Base-by-base conservation (phyloP, 2,797 vertebrate species). In the Tiaroga cobitis region DNA sequence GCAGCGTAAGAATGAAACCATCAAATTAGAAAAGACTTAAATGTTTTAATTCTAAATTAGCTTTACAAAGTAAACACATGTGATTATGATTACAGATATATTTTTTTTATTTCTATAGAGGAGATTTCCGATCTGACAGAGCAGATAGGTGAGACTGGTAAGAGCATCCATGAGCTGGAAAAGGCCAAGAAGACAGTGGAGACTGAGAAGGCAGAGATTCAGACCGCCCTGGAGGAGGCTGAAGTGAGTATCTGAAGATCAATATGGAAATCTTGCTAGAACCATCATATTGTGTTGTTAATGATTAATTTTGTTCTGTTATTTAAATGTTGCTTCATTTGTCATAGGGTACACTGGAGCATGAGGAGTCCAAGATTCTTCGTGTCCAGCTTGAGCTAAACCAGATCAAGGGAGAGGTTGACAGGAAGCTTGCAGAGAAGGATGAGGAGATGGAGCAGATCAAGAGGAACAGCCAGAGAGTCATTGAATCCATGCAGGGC, bases 391-490 rank as follows among this genome's bases (percentile, higher is more conserved):
- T 98, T 87, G 97, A 97, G 88, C 90, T 98, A 80, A 97, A 93
- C 90, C 97, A 98, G 87, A 86, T 97, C 37, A 98, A 97, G 86
- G 94, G 95, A 81, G 96, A 97, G 84, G 89, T 97, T 63, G 97
- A 97, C 85, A 95, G 94, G 89, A 97, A 95, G 89, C 88, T 95
- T 63, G 92, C 95, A 10, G 97, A 97, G 91, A 98, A 97, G 89
- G 96, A 97, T 39, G 96, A 97, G 85, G 97, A 97, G 92, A 96
- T 96, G 1, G 96, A 97, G 29, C 96, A 97, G 91, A 92, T 97
- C 74, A 97, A 97, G 92, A 96, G 95, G 84, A 97, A 96, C 89
- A 95, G 94, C 90, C 97, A 97, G 93, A 93, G 95, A 61, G 90
- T 95, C 0, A 89, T 86, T 39, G 97, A 97, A 43, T 94, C 96